Base-by-base conservation (phyloP, 2,888 invertebrate species). In the Crioceris asparagi region DNA sequence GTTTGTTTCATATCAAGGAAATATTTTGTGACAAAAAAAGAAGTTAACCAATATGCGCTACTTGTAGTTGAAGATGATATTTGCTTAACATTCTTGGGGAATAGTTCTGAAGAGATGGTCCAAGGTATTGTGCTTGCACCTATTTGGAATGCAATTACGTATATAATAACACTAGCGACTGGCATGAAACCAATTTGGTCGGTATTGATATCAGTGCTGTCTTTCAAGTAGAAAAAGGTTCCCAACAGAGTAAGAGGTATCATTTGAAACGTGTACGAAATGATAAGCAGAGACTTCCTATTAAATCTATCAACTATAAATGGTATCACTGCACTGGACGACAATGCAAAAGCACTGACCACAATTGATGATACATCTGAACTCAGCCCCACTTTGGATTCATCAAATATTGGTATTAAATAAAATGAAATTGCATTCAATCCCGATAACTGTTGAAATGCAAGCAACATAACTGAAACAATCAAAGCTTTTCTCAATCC, bases 381-480 rank as follows among this genome's bases (percentile, higher is more conserved):
- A 29, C 77, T 66, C 2, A 85, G 51, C 0, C 64, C 55, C 0
- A 76, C 73, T 2, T 77, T 75, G 1, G 87, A 77, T 2, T 71
- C 72, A 1, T 64, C 57, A 55, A 85, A 84, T 52, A 85, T 84
- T 11, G 49, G 48, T 35, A 79, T 75, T 54, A 85, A 69, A 3
- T 52, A 50, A 29, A 44, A 48, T 3, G 32, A 26, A 7, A 52
- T 43, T 0, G 49, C 49, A 17, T 38, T 44, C n/a, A 45, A 43
- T 5, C 84, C 84, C 2, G 77, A 75, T 45, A 86, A 67, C 61
- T 91, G 90, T 56, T 90, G 90, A 64, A 85, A 81, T 46, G 75
- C 65, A 30, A 83, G 78, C 37, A 88, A 68, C 5, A 75, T 72
- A 47, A 76, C 77, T 0, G 79, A 79, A 36, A 80, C 75, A 47